Conservation (phyloP, 2,113 vertebrate species). For the Pavo muticus region DNA sequence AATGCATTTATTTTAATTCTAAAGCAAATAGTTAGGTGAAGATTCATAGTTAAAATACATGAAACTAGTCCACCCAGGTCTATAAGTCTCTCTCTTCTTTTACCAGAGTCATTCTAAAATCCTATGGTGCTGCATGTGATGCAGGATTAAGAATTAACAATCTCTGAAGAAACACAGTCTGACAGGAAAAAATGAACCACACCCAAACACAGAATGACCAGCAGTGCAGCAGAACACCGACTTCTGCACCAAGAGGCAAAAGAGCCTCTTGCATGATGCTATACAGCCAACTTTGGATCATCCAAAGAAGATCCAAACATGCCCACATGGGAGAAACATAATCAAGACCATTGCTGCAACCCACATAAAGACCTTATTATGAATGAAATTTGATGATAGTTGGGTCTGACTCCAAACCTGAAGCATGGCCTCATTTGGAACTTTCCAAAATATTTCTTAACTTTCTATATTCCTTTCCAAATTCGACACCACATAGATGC, state of each 20-base stretch:
- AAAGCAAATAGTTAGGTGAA: background rate
- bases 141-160: background rate
- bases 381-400: conserved; percentile 46
- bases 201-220: background rate
- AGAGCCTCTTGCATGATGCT: background rate
- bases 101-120: background rate
- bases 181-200: background rate
- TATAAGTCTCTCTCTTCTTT: background rate
- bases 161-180: background rate
- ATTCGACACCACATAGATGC: conserved; percentile 28
- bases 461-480: conserved; percentile 44
- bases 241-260: background rate
- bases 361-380: background rate
- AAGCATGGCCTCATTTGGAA: conserved; percentile 37
- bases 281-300: background rate
- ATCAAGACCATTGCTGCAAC: conserved; percentile 10
- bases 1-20: background rate
- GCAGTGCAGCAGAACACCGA: background rate
- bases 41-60: background rate
- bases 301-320: background rate
- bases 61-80: background rate
- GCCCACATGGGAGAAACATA: background rate
- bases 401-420: conserved; percentile 46
- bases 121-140: background rate
- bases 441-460: conserved; percentile 46